These are phyloP conservation scores for Yponomeuta evonymella DNA, from an alignment of 2,888 invertebrate species.

Conservation along the genomic window DNA sequence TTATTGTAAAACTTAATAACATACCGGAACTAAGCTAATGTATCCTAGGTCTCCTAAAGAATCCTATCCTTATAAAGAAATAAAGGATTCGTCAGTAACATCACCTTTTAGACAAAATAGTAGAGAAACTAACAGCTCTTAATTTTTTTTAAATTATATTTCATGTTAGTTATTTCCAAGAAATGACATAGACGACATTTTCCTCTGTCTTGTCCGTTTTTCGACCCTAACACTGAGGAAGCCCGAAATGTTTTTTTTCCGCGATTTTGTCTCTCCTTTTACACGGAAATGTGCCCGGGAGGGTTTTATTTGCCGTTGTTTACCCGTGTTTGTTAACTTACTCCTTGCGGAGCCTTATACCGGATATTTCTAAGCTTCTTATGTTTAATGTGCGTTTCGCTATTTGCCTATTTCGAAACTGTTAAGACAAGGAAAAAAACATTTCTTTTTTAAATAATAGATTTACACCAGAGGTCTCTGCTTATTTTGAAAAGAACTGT, in stretches of 20 bases:
- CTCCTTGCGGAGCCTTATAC: not conserved
- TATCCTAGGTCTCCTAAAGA: no score
- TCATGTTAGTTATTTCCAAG: not conserved
- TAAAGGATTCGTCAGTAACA: no score
- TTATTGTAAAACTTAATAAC: no score
- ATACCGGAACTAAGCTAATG: no score
- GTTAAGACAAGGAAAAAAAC: no score
- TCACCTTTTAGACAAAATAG: no score
- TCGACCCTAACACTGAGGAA: not conserved
- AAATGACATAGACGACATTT: not conserved
- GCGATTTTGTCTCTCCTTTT: not conserved
- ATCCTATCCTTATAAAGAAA: no score
- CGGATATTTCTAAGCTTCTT: not conserved
- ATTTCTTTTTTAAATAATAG: no score
- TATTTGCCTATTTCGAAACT: not conserved
- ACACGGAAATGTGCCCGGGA: not conserved
- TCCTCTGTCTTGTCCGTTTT: not conserved
- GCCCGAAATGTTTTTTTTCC: not conserved
- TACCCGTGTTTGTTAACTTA: not conserved
- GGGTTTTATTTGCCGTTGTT: not conserved
- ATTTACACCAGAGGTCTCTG: no score
- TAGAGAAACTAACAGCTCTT: no score
- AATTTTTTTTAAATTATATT: no score
- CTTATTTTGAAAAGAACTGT: no score
- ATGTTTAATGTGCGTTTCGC: not conserved